Evolutionary conservation across 2,888 invertebrate genomes (phyloP), one percentile per base, ranked within the genome.

Genomic region (Nesidiocoris tenuis): DNA sequence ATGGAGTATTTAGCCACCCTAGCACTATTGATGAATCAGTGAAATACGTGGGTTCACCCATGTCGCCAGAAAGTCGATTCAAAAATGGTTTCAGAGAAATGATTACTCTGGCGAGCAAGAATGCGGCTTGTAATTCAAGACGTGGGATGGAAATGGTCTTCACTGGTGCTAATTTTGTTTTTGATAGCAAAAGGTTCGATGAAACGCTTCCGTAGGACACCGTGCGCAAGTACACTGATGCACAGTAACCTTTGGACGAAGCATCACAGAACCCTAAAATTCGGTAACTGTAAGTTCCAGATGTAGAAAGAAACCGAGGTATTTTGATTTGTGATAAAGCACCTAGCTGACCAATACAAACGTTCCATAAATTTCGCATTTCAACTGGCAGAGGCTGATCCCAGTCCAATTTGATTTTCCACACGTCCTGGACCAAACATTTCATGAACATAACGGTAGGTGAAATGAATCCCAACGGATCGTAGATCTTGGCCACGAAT

Each of bases 11-110:
- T 0, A 82, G 63, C 82, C 81, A 82, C 3, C 76, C 74, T 7
- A 81, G 76, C 1, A 79, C 79, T 12, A 81, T 78, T 3, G 79
- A 76, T 0, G 80, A 82, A 61, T 81, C 68, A 0, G 80, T 77
- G 1, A 78, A 68, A 22, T 18, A 18, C 12, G 17, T 57, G 57
- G 57, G n/a, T n/a, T n/a, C n/a, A n/a, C n/a, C n/a, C n/a, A n/a
- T n/a, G n/a, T n/a, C n/a, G n/a, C n/a, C n/a, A n/a, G n/a, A n/a
- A n/a, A n/a, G n/a, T n/a, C n/a, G n/a, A n/a, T n/a, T n/a, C n/a
- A n/a, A n/a, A n/a, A n/a, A n/a, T n/a, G n/a, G n/a, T n/a, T n/a
- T n/a, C n/a, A n/a, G n/a, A n/a, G n/a, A n/a, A n/a, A n/a, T n/a
- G n/a, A n/a, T n/a, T n/a, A n/a, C n/a, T n/a, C n/a, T 19, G 7